Base-by-base conservation (phyloP, 2,888 invertebrate species). In the Zeuzera pyrina region DNA sequence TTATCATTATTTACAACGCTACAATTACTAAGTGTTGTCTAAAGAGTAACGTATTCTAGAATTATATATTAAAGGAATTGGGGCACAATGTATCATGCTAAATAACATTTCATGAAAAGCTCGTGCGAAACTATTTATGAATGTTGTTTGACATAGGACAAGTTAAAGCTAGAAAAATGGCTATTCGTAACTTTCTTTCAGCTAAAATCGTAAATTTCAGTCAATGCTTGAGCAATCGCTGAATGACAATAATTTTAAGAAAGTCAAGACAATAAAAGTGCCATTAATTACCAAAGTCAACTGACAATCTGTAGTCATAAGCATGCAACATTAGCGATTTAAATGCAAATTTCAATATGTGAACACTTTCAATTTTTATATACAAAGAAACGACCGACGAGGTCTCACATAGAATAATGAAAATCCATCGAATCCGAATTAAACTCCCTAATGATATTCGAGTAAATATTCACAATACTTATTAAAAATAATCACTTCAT, bases 261-360 rank as follows among this genome's bases (percentile, higher is more conserved):
- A 30, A 30, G 31, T n/a, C 8, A 27, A n/a, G 27, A 5, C 12
- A 7, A 8, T 8, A n/a, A 14, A 15, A n/a, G 27, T 28, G 15
- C 25, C 5, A 8, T 24, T 10, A 28, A 10, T n/a, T n/a, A n/a
- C n/a, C n/a, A n/a, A n/a, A n/a, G n/a, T n/a, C n/a, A n/a, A n/a
- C n/a, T n/a, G n/a, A n/a, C n/a, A n/a, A n/a, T 6, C 19, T 15
- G 28, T 3, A 5, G 25, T 14, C 10, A 57, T 65, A 65, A 72
- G 69, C 72, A 72, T 73, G 74, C 73, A 65, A 73, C 66, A 66
- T 67, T 66, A 73, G 72, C 73, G 65, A 64, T 69, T 76, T 79
- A 81, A 83, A 81, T 79, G 81, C 81, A 78, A 73, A 63, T 68
- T 67, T 58, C 60, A 66, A 62, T 61, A 73, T 73, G 70, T 81